phyloP scores from a whole-genome alignment of 2,113 vertebrate genomes.

The Xenopus borealis region DNA sequence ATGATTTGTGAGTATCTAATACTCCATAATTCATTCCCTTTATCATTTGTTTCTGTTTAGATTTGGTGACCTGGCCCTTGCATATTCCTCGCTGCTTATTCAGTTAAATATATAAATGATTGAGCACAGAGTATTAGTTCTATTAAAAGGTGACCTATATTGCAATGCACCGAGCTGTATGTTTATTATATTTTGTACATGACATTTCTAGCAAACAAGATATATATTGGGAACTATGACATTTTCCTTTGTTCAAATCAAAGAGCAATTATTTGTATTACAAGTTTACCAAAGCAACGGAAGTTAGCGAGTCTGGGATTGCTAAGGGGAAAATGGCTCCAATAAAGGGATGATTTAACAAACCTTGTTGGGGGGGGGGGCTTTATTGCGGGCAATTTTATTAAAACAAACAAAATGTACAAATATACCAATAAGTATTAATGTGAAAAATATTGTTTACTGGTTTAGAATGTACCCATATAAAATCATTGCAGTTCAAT shows the following conservation, averaged over 20 bases:
- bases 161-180: neutral
- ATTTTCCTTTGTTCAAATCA: slow-evolving; percentile 19
- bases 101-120: slow-evolving; percentile 12
- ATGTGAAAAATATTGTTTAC: no score
- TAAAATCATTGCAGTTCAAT: no score
- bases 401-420: no score
- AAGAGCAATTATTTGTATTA: slow-evolving; percentile 18
- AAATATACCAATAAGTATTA: no score
- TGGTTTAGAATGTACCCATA: no score
- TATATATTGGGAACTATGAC: slow-evolving; percentile 24
- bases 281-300: neutral
- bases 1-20: no score
- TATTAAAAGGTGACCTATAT: slow-evolving; percentile 24
- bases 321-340: neutral
- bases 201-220: slow-evolving; percentile 19
- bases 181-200: neutral
- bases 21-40: no score
- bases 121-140: slow-evolving; percentile 4
- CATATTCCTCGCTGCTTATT: neutral
- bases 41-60: no score
- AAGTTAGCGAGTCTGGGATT: neutral
- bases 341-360: no score
- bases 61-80: no score
- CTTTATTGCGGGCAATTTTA: no score
- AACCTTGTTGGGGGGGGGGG: no score